Conservation (phyloP, 2,113 vertebrate species). For the Oostethus manadensis region DNA sequence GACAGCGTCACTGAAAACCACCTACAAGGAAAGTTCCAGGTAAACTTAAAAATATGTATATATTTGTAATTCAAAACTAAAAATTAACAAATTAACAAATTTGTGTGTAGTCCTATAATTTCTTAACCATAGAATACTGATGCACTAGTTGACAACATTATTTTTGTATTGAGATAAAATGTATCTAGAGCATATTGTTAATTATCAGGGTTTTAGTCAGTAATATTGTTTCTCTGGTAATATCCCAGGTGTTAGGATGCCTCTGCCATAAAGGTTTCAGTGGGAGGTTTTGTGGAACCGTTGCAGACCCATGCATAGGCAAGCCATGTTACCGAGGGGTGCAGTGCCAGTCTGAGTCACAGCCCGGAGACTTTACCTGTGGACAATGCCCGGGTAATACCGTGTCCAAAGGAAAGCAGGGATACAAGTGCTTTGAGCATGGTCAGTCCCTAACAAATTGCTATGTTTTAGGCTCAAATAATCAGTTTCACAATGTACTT, state of each 20-base stretch:
- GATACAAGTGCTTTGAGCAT: conserved; percentile 78
- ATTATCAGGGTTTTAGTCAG: no score
- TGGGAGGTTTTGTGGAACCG: conserved; percentile 68
- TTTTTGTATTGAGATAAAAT: neutral
- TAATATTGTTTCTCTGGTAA: neutral
- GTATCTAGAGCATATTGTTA: neutral
- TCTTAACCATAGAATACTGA: neutral
- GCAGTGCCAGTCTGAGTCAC: conserved; percentile 45
- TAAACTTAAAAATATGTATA: conserved; percentile 16
- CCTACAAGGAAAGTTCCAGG: conserved; percentile 73
- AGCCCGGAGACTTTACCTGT: conserved; percentile 60
- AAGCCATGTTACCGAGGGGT: conserved; percentile 72
- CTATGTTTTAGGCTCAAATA: no score
- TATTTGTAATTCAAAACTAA: neutral
- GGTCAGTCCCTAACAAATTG: conserved; percentile 49
- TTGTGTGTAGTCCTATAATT: neutral
- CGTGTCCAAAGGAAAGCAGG: conserved; percentile 47
- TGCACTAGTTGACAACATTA: neutral
- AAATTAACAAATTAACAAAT: neutral
- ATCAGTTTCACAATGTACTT: neutral
- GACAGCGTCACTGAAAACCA: conserved; percentile 64
- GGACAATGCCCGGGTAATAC: conserved; percentile 65
- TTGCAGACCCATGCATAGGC: conserved; percentile 62
- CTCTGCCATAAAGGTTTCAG: conserved; percentile 69
- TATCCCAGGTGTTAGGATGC: conserved; percentile 71